These are phyloP conservation scores for Thalassoma bifasciatum DNA, from an alignment of 2,113 vertebrate species.

Conservation along the genomic window DNA sequence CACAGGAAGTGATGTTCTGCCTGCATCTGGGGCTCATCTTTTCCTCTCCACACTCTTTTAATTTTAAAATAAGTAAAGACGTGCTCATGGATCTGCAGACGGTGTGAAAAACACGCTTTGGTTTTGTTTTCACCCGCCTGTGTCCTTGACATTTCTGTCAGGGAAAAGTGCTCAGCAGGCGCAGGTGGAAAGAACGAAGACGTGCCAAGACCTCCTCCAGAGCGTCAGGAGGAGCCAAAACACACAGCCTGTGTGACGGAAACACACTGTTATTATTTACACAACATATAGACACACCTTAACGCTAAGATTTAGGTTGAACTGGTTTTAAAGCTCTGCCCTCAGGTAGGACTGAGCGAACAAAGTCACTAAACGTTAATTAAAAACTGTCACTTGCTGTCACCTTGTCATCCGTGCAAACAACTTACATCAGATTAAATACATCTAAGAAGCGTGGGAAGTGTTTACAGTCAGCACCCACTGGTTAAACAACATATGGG, in stretches of 20 bases:
- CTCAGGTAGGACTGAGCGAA: not conserved
- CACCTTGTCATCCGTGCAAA: not conserved
- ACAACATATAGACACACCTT: not conserved
- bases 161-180: slow-evolving; percentile 40
- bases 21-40: no score
- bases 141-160: slow-evolving; percentile 40
- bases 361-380: not conserved
- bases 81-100: not conserved
- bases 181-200: slow-evolving; percentile 62
- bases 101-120: not conserved
- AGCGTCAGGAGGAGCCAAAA: slow-evolving; percentile 49
- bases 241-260: slow-evolving; percentile 50
- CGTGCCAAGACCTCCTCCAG: slow-evolving; percentile 56
- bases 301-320: not conserved
- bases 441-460: no score
- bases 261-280: not conserved
- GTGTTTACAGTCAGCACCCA: no score
- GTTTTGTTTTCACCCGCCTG: not conserved
- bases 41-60: no score
- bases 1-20: no score
- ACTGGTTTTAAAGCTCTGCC: not conserved
- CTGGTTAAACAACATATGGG: no score
- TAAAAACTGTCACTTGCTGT: not conserved
- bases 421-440: no score
- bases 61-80: not conserved